Evolutionary conservation across 2,113 vertebrate genomes (phyloP).

Genomic region (Grus americana): DNA sequence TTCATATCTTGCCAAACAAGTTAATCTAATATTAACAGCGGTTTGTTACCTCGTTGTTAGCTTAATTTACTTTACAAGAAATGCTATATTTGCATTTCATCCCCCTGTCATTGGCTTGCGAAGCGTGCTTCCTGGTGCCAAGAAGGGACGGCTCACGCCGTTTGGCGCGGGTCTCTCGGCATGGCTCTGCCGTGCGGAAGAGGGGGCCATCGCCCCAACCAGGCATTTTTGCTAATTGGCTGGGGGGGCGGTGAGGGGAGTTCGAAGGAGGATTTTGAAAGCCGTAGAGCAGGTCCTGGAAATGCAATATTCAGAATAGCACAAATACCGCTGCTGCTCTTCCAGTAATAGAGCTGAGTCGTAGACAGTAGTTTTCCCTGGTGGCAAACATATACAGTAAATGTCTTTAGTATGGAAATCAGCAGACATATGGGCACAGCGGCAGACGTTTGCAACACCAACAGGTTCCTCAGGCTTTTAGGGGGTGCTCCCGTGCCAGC

Average conservation of each 20-base stretch:
- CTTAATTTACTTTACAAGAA: slow-evolving; percentile 71
- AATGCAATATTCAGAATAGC: slow-evolving; percentile 17
- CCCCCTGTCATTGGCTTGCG: neutral
- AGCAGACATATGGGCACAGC: slow-evolving; percentile 15
- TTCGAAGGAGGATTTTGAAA: neutral
- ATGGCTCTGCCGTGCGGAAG: fast-evolving
- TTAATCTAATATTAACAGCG: slow-evolving; percentile 69
- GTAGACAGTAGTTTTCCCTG: slow-evolving; percentile 54
- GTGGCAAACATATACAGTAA: slow-evolving; percentile 52
- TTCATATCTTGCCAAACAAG: slow-evolving; percentile 63
- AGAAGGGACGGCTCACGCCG: neutral
- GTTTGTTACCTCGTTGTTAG: slow-evolving; percentile 66
- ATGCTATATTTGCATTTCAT: slow-evolving; percentile 48
- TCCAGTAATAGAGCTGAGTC: slow-evolving; percentile 60
- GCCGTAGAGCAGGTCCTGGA: slow-evolving; percentile 47
- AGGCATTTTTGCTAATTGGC: slow-evolving; percentile 12
- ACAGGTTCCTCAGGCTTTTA: slow-evolving; percentile 10
- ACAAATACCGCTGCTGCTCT: slow-evolving; percentile 16
- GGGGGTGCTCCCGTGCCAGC: neutral
- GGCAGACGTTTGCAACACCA: neutral
- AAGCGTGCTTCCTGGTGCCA: neutral
- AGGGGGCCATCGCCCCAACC: neutral
- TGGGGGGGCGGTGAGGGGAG: neutral
- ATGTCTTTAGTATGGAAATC: slow-evolving; percentile 58
- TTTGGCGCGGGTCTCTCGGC: neutral